Evolutionary conservation across 2,113 vertebrate species (phyloP).

Genomic region (Haemorhous mexicanus): DNA sequence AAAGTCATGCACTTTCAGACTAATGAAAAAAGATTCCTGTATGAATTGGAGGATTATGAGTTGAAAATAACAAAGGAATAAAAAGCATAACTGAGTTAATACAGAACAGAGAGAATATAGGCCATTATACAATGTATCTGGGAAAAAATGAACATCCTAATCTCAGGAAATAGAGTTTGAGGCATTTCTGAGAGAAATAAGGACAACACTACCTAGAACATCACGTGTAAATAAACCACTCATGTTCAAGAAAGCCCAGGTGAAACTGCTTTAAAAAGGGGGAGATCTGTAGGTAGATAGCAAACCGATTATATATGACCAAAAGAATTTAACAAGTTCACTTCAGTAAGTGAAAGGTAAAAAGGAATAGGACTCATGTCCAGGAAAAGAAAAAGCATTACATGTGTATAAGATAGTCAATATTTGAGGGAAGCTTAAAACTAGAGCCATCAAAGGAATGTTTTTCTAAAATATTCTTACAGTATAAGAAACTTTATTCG

Average conservation of each 20-base stretch:
- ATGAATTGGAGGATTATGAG: not conserved
- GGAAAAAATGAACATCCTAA: not conserved
- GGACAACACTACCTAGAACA: not conserved
- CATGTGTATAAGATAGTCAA: not conserved
- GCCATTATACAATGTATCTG: not conserved
- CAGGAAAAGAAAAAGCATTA: not conserved
- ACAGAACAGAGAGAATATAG: not conserved
- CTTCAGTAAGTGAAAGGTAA: not conserved
- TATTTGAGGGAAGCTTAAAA: not conserved
- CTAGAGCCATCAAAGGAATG: not conserved
- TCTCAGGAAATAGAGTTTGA: not conserved
- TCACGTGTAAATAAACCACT: not conserved
- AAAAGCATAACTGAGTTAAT: not conserved
- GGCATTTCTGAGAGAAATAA: not conserved
- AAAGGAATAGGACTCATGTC: not conserved
- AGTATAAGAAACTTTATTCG: not conserved
- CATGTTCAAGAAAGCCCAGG: not conserved
- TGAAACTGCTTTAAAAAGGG: not conserved
- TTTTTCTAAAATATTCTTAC: not conserved
- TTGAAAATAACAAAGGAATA: not conserved
- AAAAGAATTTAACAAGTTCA: not conserved
- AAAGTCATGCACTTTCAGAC: not conserved
- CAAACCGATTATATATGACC: not conserved
- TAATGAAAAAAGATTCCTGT: not conserved
- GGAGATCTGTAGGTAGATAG: not conserved